Conservation (phyloP, 1,140 invertebrate species). For the Drosophila melanogaster region DNA sequence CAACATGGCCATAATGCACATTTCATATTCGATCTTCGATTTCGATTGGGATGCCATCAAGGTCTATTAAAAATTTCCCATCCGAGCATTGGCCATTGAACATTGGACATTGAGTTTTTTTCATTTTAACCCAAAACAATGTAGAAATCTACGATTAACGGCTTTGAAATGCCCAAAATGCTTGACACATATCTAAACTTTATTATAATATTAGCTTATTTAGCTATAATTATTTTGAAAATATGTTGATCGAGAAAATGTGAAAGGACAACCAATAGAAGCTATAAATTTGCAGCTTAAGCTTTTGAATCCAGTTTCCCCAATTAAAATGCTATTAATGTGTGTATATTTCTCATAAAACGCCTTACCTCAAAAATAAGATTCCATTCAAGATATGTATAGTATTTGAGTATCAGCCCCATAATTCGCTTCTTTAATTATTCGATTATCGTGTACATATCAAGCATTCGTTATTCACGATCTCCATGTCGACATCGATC, state of each 20-base stretch:
- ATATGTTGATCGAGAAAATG: no score
- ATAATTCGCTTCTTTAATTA: constrained; percentile 9
- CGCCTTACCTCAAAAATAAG: no score
- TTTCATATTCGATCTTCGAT: neutral
- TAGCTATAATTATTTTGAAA: no score
- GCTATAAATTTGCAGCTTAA: no score
- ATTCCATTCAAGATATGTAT: no score
- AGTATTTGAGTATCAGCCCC: neutral
- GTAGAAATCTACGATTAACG: no score
- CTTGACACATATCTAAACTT: no score
- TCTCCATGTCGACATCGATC: constrained; percentile 11
- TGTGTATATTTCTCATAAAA: neutral
- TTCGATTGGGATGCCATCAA: neutral
- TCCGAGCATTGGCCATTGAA: neutral
- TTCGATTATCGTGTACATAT: constrained; percentile 16
- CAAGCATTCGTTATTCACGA: neutral
- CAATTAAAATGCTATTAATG: no score
- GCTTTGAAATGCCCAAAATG: no score
- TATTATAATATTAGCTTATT: no score
- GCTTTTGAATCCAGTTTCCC: no score
- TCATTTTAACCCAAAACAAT: neutral
- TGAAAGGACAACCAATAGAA: no score
- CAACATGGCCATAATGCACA: constrained; percentile 20
- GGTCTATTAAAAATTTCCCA: constrained; percentile 6
- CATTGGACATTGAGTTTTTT: constrained; percentile 5